Percentiles rank a stretch among this genome's conserved stretches.
phyloP scores from a whole-genome alignment of 1,140 invertebrate species.

The Aphelenchoides avenae region DNA sequence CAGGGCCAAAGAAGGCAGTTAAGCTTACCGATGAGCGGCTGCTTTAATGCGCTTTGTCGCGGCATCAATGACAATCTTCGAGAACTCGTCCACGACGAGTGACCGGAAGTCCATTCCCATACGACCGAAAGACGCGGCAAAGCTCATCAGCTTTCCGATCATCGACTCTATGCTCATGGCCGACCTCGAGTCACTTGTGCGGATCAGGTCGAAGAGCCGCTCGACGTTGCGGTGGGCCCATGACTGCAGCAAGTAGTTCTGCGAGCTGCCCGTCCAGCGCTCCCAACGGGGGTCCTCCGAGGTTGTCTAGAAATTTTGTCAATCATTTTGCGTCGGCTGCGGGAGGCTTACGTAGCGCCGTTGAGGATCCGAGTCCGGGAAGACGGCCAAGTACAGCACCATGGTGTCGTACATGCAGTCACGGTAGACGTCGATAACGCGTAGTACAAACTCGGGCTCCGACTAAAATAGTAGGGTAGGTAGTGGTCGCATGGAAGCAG shows the following conservation, averaged over 20 bases:
- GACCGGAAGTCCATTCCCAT: conserved; percentile 57
- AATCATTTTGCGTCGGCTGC: neutral
- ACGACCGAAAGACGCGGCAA: conserved; percentile 55
- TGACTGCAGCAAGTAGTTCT: conserved; percentile 50
- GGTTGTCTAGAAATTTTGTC: conserved; percentile 15
- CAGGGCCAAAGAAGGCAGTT: neutral
- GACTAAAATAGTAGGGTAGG: conserved; percentile 32
- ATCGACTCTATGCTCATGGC: conserved; percentile 40
- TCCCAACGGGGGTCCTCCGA: conserved; percentile 54
- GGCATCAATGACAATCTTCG: conserved; percentile 38
- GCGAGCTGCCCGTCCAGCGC: conserved; percentile 52
- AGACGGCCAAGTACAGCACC: conserved; percentile 58
- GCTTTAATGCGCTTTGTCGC: conserved; percentile 31
- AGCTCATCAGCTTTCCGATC: conserved; percentile 49
- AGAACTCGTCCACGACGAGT: conserved; percentile 42
- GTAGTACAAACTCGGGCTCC: conserved; percentile 49
- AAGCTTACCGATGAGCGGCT: conserved; percentile 30
- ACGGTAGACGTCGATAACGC: conserved; percentile 53
- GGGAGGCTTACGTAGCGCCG: conserved; percentile 41
- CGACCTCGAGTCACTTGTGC: conserved; percentile 22
- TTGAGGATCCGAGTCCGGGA: conserved; percentile 50
- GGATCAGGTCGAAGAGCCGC: conserved; percentile 30
- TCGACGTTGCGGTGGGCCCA: conserved; percentile 54
- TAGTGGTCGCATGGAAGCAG: neutral
- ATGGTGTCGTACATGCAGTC: conserved; percentile 59